A percentile compares a stretch with the other conserved stretches of the same genome.
These are phyloP conservation scores for Phortica variegata DNA, from an alignment of 1,140 invertebrate species.

Conservation along the genomic window DNA sequence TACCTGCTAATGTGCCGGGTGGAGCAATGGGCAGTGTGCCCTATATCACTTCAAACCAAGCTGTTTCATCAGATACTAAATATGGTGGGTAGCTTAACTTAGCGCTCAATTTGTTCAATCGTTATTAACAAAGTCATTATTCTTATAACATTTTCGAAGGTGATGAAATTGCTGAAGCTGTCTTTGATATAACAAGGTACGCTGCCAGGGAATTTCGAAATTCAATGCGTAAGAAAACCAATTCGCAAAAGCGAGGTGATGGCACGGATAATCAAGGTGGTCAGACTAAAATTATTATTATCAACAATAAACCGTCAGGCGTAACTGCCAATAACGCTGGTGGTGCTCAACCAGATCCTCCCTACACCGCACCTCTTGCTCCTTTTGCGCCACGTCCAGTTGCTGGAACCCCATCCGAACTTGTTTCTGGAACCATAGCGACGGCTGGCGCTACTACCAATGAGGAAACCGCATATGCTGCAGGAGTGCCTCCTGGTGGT, in stretches of 20 bases:
- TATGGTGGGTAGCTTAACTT: constrained; percentile 39
- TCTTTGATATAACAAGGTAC: constrained; percentile 35
- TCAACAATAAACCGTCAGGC: constrained; percentile 49
- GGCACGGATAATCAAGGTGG: constrained; percentile 8
- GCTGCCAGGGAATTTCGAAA: too few relatives aligned
- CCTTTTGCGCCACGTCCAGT: constrained; percentile 39
- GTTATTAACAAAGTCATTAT: neutral
- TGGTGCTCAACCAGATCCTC: constrained; percentile 19
- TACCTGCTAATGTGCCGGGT: constrained; percentile 19
- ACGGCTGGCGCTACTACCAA: constrained; percentile 36
- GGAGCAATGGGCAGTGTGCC: constrained; percentile 27
- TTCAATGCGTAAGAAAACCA: too few relatives aligned
- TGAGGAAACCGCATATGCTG: constrained; percentile 42
- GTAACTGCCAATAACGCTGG: constrained; percentile 44
- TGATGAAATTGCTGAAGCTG: constrained; percentile 45
- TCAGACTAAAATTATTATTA: constrained; percentile 49
- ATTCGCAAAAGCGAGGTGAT: too few relatives aligned
- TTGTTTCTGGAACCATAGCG: constrained; percentile 52
- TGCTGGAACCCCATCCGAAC: constrained; percentile 22
- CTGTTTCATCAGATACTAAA: constrained; percentile 36
- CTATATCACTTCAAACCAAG: constrained; percentile 12
- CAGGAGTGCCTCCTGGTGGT: constrained; percentile 22
- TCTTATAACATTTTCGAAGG: constrained; percentile 15
- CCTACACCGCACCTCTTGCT: constrained; percentile 19
- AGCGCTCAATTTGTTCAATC: neutral